Evolutionary conservation across 2,888 invertebrate species (phyloP), one percentile per base, ranked within the genome.

Genomic region (Eupithecia centaureata): DNA sequence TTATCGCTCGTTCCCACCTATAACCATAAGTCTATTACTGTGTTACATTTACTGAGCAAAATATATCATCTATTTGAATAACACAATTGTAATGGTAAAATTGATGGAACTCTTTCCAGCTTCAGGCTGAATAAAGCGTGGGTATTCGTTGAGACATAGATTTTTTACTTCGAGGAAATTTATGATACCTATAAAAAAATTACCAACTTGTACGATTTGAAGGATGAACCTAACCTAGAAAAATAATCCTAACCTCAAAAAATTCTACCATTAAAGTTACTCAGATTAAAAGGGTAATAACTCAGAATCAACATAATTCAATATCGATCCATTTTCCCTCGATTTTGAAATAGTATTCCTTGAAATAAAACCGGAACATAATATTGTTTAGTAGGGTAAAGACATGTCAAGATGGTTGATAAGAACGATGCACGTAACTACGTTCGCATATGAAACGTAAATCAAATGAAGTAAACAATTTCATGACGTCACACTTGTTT

Each of bases 361-460:
- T 52, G 18, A 10, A 47, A 47, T 22, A 4, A 22, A 47, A 47
- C 22, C 22, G 22, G 47, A 47, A 47, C 47, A 47, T 22, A 22
- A 22, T 52, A 27, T 52, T 25, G 15, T 52, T 52, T 52, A 30
- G 30, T 65, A 52, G 65, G 69, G 57, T 70, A 72, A 72, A 69
- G 63, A 69, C 60, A 51, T 47, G 67, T 72, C 72, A 65, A 70
- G 69, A 69, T 72, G 35, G 13, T 22, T 10, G 65, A 71, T 68
- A 67, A 66, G 38, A 35, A 61, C 47, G 13, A 33, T 28, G 47
- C 60, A 32, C 38, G 27, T 60, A 5, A 42, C 22, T 22, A 59
- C 67, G 57, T 61, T 28, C 35, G 51, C n/a, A 30, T 22, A 30
- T 25, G 33, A 27, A 63, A 61, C 58, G 65, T 68, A 38, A 68